These are phyloP conservation scores for Helicoverpa assulta DNA, from an alignment of 2,888 invertebrate genomes.

Conservation along the genomic window DNA sequence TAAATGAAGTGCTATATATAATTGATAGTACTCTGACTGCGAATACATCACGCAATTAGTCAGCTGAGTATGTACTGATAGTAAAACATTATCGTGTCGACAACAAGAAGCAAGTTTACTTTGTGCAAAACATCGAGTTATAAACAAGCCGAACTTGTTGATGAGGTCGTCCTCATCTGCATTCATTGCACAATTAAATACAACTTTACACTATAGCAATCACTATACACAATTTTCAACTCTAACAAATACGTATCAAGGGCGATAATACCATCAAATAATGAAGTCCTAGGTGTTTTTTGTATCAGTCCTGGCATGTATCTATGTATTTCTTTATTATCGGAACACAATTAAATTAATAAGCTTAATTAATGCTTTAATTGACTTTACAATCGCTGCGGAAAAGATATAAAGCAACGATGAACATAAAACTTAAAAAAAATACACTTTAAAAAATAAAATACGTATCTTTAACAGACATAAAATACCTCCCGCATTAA, in stretches of 20 bases:
- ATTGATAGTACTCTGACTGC: no score
- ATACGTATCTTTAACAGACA: no score
- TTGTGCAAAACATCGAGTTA: slow-evolving; percentile 54
- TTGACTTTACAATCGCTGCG: neutral
- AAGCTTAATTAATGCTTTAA: slow-evolving; percentile 7
- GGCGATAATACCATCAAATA: slow-evolving; percentile 7
- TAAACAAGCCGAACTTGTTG: slow-evolving; percentile 52
- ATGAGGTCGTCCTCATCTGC: slow-evolving; percentile 61
- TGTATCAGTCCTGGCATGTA: slow-evolving; percentile 14
- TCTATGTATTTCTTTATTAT: slow-evolving; percentile 39
- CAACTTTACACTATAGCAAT: slow-evolving; percentile 14
- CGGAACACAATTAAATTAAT: slow-evolving; percentile 38
- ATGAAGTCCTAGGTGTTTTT: neutral
- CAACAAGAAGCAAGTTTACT: slow-evolving; percentile 35
- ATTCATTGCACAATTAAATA: slow-evolving; percentile 57
- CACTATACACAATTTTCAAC: slow-evolving; percentile 12
- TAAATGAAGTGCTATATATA: no score
- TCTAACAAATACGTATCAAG: neutral
- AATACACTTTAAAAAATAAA: no score
- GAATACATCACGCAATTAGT: neutral
- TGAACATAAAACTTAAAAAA: no score
- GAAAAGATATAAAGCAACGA: neutral
- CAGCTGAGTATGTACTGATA: neutral
- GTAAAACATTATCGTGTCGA: neutral
- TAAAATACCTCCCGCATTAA: no score